Base-by-base conservation (phyloP, 2,888 invertebrate species). In the Phasia obesa region DNA sequence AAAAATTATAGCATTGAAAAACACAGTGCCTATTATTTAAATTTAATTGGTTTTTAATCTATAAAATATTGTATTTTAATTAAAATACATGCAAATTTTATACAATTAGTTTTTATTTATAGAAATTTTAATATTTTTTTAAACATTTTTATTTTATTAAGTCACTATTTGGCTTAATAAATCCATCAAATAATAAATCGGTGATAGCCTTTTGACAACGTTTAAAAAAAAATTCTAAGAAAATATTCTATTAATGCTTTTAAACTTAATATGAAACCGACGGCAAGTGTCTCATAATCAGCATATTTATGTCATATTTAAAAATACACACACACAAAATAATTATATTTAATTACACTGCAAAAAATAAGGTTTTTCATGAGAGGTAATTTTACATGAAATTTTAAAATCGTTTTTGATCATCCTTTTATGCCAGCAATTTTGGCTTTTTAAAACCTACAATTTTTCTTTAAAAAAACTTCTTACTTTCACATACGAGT, bases 191-290 rank as follows among this genome's bases (percentile, higher is more conserved):
- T 60, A 27, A 17, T 44, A 64, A 51, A 38, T 4, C 9, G 27
- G 5, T 38, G 73, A 80, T 80, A 80, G 79, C 79, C 79, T 80
- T 74, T 80, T 80, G 79, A 80, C 67, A 35, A 73, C 13, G 53
- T 51, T 77, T 59, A 35, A 25, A 25, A 27, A 69, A 44, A 21
- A n/a, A n/a, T 65, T 15, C 19, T 65, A 21, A 51, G 21, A 38
- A 47, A 31, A 21, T 31, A 31, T 31, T 31, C 15, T 0, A 73
- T 42, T 19, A 19, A 55, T 35, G 23, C 21, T 15, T 42, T 69
- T 38, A 42, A 25, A 27, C 5, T 71, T 70, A 57, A 42, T 65
- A 51, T 25, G 15, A 51, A 64, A 64, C 27, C 38, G 64, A 59
- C 51, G 47, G 44, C 65, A 71, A 42, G n/a, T 47, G 27, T 79